Conservation (phyloP, 64 coral and sea anemone species). For the Actinia equina region DNA sequence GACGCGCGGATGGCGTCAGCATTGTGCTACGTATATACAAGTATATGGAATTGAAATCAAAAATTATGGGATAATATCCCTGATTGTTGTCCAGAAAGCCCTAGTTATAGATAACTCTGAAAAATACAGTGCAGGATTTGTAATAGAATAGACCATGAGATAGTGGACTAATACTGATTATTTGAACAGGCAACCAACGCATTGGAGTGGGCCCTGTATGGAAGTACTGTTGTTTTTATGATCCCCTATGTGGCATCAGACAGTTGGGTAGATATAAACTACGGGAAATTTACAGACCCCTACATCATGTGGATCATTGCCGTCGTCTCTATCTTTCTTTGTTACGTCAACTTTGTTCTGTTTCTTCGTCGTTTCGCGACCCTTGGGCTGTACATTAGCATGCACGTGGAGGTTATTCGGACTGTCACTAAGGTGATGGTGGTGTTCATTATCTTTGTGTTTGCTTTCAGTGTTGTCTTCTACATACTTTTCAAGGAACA, state of each 20-base stretch:
- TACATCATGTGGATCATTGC: constrained; percentile 68
- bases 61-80: no score
- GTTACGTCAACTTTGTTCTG: constrained; percentile 79
- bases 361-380: constrained; percentile 78
- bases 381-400: constrained; percentile 76
- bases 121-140: no score
- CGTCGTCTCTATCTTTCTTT: constrained; percentile 63
- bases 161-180: not conserved
- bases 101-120: no score
- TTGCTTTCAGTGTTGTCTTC: constrained; percentile 78
- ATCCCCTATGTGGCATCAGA: constrained; percentile 62
- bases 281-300: constrained; percentile 43
- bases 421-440: constrained; percentile 54
- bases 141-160: no score
- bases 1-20: no score
- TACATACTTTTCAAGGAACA: constrained; percentile 83
- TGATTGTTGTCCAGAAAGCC: no score
- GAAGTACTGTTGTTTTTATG: constrained; percentile 54
- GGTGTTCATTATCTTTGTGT: constrained; percentile 59
- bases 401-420: constrained; percentile 72
- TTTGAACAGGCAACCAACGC: constrained; percentile 48
- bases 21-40: no score
- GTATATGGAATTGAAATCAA: no score
- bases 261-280: not conserved
- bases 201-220: constrained; percentile 70